These are phyloP conservation scores for Caranx ignobilis DNA, from an alignment of 2,113 vertebrate species.

Conservation along the genomic window DNA sequence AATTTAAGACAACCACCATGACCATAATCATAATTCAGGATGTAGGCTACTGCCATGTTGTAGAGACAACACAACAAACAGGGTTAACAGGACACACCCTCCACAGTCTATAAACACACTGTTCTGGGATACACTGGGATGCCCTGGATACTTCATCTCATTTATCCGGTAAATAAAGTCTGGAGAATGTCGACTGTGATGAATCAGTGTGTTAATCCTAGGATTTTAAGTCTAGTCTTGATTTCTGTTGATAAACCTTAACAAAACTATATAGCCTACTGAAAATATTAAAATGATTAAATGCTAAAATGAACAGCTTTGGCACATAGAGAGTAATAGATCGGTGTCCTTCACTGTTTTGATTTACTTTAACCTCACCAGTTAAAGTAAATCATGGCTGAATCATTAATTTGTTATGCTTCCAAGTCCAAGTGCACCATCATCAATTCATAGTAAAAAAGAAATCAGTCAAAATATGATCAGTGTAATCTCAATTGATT, in stretches of 20 bases:
- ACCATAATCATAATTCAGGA: constrained; percentile 1
- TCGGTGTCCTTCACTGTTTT: too few species aligned
- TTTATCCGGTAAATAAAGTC: neutral
- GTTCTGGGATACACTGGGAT: constrained; percentile 2
- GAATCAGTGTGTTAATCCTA: neutral
- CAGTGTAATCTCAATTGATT: neutral
- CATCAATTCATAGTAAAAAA: neutral
- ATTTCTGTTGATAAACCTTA: neutral
- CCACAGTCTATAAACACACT: constrained; percentile 21
- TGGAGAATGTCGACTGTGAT: neutral
- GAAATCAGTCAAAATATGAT: neutral
- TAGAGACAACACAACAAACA: constrained; percentile 14
- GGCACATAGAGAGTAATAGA: neutral
- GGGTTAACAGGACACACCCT: constrained; percentile 28
- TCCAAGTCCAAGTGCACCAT: neutral
- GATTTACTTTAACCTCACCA: too few species aligned
- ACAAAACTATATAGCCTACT: neutral
- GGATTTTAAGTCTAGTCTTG: neutral
- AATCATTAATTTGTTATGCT: neutral
- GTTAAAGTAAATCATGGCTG: neutral
- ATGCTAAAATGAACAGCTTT: neutral
- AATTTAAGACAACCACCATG: constrained; percentile 24
- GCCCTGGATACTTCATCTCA: constrained; percentile 2
- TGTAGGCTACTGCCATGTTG: constrained; percentile 22
- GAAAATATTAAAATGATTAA: neutral